Percentiles rank a stretch among this genome's conserved stretches.
These are phyloP conservation scores for Carassius auratus DNA, from an alignment of 2,113 vertebrate genomes.

Conservation along the genomic window DNA sequence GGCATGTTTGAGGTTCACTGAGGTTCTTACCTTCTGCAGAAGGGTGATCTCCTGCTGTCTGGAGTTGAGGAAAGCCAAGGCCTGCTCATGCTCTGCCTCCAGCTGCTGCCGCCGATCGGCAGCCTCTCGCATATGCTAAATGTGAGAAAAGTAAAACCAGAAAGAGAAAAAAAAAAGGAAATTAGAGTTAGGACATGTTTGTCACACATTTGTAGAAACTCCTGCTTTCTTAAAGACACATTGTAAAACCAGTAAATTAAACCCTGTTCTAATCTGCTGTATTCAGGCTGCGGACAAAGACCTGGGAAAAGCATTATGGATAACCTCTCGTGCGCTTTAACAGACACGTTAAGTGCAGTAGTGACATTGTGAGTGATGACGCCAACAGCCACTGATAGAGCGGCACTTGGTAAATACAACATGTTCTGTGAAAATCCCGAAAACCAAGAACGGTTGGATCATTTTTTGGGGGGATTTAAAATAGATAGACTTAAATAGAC, in stretches of 20 bases:
- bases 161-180: background rate
- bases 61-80: constrained; percentile 86
- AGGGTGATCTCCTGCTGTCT: constrained; percentile 91
- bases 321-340: background rate
- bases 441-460: background rate
- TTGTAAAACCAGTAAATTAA: background rate
- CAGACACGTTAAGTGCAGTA: background rate
- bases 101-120: constrained; percentile 89
- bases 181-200: background rate
- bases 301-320: constrained; percentile 10
- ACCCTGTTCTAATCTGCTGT: constrained; percentile 28
- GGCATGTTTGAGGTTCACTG: background rate
- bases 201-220: constrained; percentile 6
- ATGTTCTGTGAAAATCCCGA: background rate
- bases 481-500: background rate
- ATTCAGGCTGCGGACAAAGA: constrained; percentile 10
- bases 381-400: background rate
- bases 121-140: constrained; percentile 89
- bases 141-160: background rate
- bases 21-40: constrained; percentile 85
- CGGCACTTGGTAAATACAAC: constrained; percentile 12
- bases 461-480: background rate
- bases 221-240: constrained; percentile 20
- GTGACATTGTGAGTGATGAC: constrained; percentile 12
- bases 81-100: constrained; percentile 92